Percentiles rank a stretch among this genome's conserved stretches.
These are phyloP conservation scores for Trichonephila clavata DNA, from an alignment of 1,140 invertebrate species.

Conservation along the genomic window DNA sequence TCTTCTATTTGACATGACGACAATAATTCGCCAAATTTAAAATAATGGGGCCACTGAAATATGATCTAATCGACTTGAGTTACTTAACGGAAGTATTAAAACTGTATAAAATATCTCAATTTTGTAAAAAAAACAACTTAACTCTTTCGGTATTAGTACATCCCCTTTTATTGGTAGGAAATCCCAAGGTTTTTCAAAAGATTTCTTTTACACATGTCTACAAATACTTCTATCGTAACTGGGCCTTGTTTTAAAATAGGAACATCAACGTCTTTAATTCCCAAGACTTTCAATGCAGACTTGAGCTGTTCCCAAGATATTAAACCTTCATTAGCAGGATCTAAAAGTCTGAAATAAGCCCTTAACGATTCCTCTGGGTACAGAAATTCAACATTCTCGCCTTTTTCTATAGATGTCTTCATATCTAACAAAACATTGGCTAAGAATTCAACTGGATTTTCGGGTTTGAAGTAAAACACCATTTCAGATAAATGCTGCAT, in stretches of 20 bases:
- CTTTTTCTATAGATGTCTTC: background rate
- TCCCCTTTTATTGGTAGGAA: background rate
- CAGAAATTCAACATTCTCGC: background rate
- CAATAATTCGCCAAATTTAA: no score
- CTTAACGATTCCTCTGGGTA: conserved; percentile 36
- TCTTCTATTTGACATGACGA: no score
- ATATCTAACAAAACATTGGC: conserved; percentile 1
- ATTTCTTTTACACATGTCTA: background rate
- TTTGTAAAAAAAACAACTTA: no score
- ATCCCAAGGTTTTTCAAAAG: background rate
- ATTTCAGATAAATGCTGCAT: conserved; percentile 41
- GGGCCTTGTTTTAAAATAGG: background rate
- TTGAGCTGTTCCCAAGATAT: conserved; percentile 45
- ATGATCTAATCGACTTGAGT: no score
- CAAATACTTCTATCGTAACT: conserved; percentile 8
- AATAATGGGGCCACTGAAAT: no score
- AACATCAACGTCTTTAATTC: background rate
- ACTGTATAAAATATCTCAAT: no score
- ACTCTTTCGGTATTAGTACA: no score
- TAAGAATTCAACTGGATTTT: conserved; percentile 26
- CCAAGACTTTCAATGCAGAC: background rate
- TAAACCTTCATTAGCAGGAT: background rate
- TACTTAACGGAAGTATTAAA: no score
- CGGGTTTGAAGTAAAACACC: conserved; percentile 36
- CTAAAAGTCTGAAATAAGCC: conserved; percentile 61